Conservation (phyloP, 2,888 invertebrate genomes). For the Cosmopolites sordidus region DNA sequence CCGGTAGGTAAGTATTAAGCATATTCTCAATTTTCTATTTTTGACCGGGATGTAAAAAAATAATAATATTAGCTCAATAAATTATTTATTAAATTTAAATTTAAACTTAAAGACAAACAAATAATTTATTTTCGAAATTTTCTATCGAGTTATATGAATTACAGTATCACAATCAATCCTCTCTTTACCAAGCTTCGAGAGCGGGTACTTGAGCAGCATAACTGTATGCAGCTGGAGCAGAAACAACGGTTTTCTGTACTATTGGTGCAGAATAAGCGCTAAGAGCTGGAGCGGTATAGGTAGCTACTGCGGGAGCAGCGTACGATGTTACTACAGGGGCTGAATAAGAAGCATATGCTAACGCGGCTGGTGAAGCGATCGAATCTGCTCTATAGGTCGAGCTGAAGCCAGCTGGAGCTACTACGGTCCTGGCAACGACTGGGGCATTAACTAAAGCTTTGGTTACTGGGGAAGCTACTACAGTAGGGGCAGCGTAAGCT, state of each 20-base stretch:
- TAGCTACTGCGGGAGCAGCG: conserved; percentile 27
- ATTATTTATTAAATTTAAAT: too few species aligned
- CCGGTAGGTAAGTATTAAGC: too few species aligned
- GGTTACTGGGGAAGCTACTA: not conserved
- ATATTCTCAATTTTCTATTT: too few species aligned
- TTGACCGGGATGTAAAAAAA: too few species aligned
- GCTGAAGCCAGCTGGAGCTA: conserved; percentile 28
- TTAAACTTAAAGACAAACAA: not conserved
- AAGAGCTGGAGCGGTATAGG: not conserved
- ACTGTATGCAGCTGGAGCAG: conserved; percentile 9
- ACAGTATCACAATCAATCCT: conserved; percentile 24
- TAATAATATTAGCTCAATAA: too few species aligned
- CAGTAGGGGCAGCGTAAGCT: conserved; percentile 11
- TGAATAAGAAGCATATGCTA: conserved; percentile 29
- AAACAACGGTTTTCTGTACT: conserved; percentile 23
- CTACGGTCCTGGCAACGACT: conserved; percentile 11
- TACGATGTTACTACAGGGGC: conserved; percentile 11
- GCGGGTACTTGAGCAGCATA: conserved; percentile 13
- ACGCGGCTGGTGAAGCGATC: conserved; percentile 25
- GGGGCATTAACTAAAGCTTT: conserved; percentile 5
- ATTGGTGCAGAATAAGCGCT: conserved; percentile 12
- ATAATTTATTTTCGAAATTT: not conserved
- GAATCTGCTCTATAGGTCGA: conserved; percentile 30
- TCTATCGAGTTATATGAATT: not conserved
- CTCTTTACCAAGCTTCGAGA: conserved; percentile 30